These are phyloP conservation scores for Diadophis punctatus DNA, from an alignment of 2,113 vertebrate species.

Conservation along the genomic window DNA sequence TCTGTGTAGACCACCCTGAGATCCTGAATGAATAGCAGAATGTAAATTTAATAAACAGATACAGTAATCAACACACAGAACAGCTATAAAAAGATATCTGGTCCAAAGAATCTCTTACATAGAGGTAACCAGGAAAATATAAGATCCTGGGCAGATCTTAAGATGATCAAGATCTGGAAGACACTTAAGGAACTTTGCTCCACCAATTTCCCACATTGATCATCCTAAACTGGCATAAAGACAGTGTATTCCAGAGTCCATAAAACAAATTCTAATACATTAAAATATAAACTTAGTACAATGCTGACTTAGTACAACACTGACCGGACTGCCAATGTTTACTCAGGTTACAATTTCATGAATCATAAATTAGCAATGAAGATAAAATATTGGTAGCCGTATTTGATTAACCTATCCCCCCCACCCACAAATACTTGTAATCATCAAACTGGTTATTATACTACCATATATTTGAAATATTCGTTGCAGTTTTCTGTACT, in stretches of 20 bases:
- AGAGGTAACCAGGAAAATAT: neutral
- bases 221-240: neutral
- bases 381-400: neutral
- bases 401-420: neutral
- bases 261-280: neutral
- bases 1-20: neutral
- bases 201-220: neutral
- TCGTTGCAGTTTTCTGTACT: neutral
- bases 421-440: neutral
- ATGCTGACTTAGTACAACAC: neutral
- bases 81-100: neutral
- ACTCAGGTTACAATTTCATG: neutral
- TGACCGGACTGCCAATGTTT: neutral
- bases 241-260: neutral
- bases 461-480: neutral
- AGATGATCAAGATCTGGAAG: neutral
- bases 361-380: neutral
- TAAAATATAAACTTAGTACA: neutral
- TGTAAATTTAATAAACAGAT: neutral
- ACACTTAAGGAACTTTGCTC: neutral
- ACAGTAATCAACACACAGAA: neutral
- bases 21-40: neutral
- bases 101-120: neutral
- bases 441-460: neutral
- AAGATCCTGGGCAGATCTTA: neutral